Evolutionary conservation across 2,797 vertebrate genomes (phyloP).

Genomic region (Austrolebias charrua): DNA sequence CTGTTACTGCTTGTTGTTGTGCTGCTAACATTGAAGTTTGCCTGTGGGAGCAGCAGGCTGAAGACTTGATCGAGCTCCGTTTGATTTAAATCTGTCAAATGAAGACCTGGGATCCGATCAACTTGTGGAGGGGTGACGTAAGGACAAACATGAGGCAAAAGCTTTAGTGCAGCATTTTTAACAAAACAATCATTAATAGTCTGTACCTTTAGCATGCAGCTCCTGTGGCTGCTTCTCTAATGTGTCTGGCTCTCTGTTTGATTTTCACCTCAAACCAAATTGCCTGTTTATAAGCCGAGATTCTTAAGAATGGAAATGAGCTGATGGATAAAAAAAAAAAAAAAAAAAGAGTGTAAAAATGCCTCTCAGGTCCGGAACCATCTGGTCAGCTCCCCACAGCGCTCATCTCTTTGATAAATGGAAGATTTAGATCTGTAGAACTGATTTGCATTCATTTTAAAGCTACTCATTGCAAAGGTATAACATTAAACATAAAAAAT

Average conservation of each 20-base stretch:
- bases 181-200: neutral
- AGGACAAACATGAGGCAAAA: neutral
- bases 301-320: neutral
- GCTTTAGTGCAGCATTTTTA: neutral
- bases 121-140: slow-evolving; percentile 2
- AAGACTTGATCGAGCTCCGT: slow-evolving; percentile 4
- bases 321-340: neutral
- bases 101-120: neutral
- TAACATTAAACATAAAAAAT: too few species aligned
- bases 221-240: neutral
- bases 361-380: neutral
- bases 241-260: slow-evolving; percentile 21
- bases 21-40: slow-evolving; percentile 33
- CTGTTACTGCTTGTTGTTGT: slow-evolving; percentile 12
- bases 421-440: neutral
- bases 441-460: neutral
- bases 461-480: too few species aligned
- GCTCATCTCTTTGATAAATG: neutral
- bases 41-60: slow-evolving; percentile 25
- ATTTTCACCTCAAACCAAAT: slow-evolving; percentile 21
- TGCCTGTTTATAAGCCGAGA: neutral
- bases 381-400: neutral
- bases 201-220: neutral
- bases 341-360: neutral
- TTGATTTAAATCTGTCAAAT: slow-evolving; percentile 18